A percentile compares a stretch with the other conserved stretches of the same genome.
phyloP scores from a whole-genome alignment of 2,888 invertebrate genomes.

The Thymelicus lineola region DNA sequence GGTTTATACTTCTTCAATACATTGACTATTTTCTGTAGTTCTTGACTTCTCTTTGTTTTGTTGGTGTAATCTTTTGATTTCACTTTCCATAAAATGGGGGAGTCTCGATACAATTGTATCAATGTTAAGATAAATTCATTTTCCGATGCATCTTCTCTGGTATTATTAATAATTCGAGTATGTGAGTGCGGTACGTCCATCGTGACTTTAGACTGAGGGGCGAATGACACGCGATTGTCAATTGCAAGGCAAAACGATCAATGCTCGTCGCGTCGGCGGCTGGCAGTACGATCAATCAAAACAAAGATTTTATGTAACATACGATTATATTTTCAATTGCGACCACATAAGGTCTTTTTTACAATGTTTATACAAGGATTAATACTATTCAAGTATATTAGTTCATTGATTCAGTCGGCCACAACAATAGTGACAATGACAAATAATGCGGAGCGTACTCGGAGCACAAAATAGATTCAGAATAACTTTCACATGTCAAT shows the following conservation, averaged over 20 bases:
- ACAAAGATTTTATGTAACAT: background rate
- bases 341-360: no score
- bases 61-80: constrained; percentile 30
- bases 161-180: background rate
- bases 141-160: constrained; percentile 1
- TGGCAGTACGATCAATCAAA: constrained; percentile 7
- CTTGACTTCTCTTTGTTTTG: constrained; percentile 21
- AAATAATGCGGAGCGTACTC: background rate
- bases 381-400: background rate
- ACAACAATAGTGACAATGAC: constrained; percentile 6
- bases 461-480: background rate
- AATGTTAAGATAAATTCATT: constrained; percentile 25
- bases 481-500: no score
- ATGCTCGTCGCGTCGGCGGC: background rate
- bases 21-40: constrained; percentile 21
- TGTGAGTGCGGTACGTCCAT: constrained; percentile 1
- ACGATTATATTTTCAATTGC: background rate
- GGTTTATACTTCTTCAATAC: constrained; percentile 28
- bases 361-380: no score
- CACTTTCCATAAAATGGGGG: constrained; percentile 28
- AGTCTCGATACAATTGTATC: constrained; percentile 29
- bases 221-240: constrained; percentile 16
- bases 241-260: constrained; percentile 15
- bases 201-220: constrained; percentile 1
- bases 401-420: background rate